phyloP scores from a whole-genome alignment of 2,888 invertebrate species.

The Tetanocera ferruginea region DNA sequence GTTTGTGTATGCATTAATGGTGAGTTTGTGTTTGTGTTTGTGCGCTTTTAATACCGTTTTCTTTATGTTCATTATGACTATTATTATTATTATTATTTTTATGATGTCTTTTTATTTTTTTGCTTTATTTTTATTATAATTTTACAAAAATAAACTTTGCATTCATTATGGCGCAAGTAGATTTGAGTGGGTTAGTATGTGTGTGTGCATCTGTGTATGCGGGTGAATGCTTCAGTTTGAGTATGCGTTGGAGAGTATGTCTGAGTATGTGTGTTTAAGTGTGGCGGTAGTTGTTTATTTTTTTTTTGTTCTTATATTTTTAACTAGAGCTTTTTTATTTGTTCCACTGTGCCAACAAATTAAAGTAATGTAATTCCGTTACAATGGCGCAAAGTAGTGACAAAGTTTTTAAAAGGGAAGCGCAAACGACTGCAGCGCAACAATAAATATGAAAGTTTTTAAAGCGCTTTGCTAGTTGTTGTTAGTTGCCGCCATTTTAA shows the following conservation, averaged over 20 bases:
- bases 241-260: background rate
- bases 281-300: background rate
- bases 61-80: background rate
- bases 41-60: background rate
- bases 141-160: constrained; percentile 16
- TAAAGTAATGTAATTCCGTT: constrained; percentile 28
- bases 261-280: background rate
- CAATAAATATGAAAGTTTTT: constrained; percentile 31
- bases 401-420: constrained; percentile 22
- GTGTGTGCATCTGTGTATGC: background rate
- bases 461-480: background rate
- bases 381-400: constrained; percentile 10
- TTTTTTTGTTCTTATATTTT: background rate
- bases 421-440: constrained; percentile 18
- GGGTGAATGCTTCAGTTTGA: background rate
- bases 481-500: constrained; percentile 18
- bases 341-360: constrained; percentile 25
- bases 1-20: background rate
- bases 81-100: background rate
- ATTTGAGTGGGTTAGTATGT: background rate
- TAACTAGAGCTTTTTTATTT: background rate
- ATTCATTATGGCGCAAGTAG: constrained; percentile 1
- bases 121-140: constrained; percentile 15
- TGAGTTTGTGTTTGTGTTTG: background rate
- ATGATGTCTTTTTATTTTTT: background rate